A percentile compares a stretch with the other conserved stretches of the same genome.
phyloP scores from a whole-genome alignment of 2,888 invertebrate species.

The Lumbricus terrestris region DNA sequence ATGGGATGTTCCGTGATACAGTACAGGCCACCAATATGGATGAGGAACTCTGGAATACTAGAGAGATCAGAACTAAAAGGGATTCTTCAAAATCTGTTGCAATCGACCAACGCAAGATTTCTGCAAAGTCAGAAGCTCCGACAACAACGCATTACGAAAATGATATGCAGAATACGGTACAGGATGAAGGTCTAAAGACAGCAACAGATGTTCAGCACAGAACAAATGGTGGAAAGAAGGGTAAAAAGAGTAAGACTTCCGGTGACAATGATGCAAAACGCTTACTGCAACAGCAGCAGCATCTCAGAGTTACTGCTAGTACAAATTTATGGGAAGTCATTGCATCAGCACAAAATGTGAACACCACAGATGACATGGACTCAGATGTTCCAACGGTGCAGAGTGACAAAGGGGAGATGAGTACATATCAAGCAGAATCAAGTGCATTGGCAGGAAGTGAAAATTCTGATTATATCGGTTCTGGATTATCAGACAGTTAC shows the following conservation, averaged over 20 bases:
- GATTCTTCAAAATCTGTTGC: neutral
- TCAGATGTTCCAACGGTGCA: too few species aligned
- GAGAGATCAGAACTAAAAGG: neutral
- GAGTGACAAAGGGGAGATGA: neutral
- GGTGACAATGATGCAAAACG: neutral
- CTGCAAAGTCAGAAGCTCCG: neutral
- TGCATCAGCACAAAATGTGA: too few species aligned
- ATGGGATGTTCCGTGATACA: neutral
- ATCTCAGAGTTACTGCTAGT: neutral
- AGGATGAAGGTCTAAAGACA: neutral
- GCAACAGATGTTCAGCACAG: neutral
- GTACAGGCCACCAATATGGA: neutral
- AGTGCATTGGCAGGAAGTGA: conserved; percentile 3
- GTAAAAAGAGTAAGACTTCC: neutral
- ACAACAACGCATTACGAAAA: neutral
- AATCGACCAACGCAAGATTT: neutral
- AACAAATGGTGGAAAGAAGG: neutral
- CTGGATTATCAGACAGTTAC: neutral
- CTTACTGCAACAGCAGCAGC: neutral
- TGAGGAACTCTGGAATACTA: neutral
- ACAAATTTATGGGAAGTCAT: neutral
- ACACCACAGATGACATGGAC: too few species aligned
- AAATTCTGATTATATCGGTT: neutral
- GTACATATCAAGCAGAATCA: neutral
- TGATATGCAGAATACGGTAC: neutral